Conservation (phyloP, 2,888 invertebrate species). For the Noctua janthe region DNA sequence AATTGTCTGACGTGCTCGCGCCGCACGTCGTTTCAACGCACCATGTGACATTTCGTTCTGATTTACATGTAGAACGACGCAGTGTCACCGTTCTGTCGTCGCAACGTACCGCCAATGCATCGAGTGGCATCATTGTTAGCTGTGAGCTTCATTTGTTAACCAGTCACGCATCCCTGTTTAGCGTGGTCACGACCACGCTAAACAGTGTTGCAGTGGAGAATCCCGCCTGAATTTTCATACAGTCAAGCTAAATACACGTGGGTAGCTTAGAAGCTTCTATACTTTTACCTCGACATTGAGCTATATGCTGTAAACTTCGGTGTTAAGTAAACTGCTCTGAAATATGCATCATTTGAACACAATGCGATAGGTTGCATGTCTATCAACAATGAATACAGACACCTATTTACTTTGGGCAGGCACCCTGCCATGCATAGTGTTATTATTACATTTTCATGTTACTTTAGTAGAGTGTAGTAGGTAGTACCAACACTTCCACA, state of each 20-base stretch:
- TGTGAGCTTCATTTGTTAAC: neutral
- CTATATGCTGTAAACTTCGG: neutral
- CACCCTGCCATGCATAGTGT: slow-evolving; percentile 6
- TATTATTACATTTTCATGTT: slow-evolving; percentile 19
- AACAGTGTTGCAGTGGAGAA: too few species aligned
- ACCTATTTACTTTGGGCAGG: neutral
- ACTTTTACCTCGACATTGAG: neutral
- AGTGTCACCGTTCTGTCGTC: neutral
- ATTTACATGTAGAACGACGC: too few species aligned
- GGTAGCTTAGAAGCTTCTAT: neutral
- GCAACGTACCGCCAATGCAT: neutral
- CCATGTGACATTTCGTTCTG: neutral
- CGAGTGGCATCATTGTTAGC: neutral
- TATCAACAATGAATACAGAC: slow-evolving; percentile 17
- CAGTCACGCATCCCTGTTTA: neutral
- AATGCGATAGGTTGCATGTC: slow-evolving; percentile 23
- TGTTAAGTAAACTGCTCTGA: neutral
- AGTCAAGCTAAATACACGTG: neutral
- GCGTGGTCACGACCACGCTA: too few species aligned
- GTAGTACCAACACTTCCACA: neutral
- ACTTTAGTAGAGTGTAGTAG: neutral
- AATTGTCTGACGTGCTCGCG: too few species aligned
- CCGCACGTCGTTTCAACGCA: neutral
- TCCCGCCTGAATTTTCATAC: neutral
- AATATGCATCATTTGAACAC: neutral